Conservation (phyloP, 2,888 invertebrate genomes). For the Protonemura montana region DNA sequence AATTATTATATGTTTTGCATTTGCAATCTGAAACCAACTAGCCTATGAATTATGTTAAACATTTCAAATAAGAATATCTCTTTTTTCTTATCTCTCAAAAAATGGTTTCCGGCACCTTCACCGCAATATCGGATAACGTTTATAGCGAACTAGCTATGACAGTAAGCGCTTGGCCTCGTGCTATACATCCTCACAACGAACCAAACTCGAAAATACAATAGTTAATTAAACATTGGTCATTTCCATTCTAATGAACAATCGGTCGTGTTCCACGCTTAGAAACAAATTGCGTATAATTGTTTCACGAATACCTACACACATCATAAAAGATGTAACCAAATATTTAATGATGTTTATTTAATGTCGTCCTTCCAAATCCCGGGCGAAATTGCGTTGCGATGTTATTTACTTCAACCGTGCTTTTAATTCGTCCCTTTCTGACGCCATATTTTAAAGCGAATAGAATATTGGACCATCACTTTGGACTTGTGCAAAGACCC, state of each 20-base stretch:
- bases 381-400: background rate
- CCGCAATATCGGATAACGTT: background rate
- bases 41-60: background rate
- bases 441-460: background rate
- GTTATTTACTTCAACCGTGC: background rate
- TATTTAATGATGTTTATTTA: background rate
- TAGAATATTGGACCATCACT: background rate
- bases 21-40: background rate
- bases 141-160: background rate
- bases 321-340: background rate
- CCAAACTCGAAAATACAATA: background rate
- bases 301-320: background rate
- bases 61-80: conserved; percentile 1
- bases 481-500: background rate
- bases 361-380: background rate
- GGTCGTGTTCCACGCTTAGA: background rate
- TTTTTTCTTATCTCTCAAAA: background rate
- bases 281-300: background rate
- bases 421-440: background rate
- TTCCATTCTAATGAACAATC: background rate
- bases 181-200: background rate
- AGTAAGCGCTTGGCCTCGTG: background rate
- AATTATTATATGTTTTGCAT: background rate
- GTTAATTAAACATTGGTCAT: background rate
- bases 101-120: background rate